Base-by-base conservation (phyloP, 2,113 vertebrate species). In the Carassius carassius region DNA sequence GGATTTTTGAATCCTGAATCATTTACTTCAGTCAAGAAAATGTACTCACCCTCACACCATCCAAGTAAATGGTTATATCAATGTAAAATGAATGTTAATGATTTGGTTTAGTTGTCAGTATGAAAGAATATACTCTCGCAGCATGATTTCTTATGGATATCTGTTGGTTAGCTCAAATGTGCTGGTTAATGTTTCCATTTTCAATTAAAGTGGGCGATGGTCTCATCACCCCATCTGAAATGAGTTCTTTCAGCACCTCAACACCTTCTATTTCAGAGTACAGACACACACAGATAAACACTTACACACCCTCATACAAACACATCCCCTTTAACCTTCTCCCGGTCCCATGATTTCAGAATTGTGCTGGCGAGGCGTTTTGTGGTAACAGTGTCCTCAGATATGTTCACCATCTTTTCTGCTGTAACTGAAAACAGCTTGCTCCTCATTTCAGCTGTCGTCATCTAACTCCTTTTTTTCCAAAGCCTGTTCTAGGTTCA, bases 231-330 rank as follows among this genome's bases (percentile, higher is more conserved):
- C 62, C 62, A 25, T 60, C 74, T 32, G 5, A 72, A 47, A 74
- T 7, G 16, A 51, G 13, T 51, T 82, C 74, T 78, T 56, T 86
- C 49, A 75, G 35, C 73, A 70, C 49, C 63, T 78, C 4, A 4
- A 21, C 72, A 49, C 32, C 74, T 83, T 83, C 80, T 83, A 75
- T 83, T 86, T 86, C 19, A 78, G 62, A 54, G 13, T 41, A 25
- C 29, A 21, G 23, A 81, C 78, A n/a, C 44, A 10, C 69, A 41
- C 54, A 16, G 32, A 72, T 25, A 49, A 37, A 47, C 54, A 47
- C 70, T 65, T 67, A 37, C 60, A 63, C 41, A 49, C 70, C 60
- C 69, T 51, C 70, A 76, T 58, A 21, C 21, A 72, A 70, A 14
- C 25, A 73, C 44, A 16, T n/a, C 77, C 16, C 69, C 32, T 82